Base-by-base conservation (phyloP, 2,888 invertebrate species). In the Cantharis rustica region DNA sequence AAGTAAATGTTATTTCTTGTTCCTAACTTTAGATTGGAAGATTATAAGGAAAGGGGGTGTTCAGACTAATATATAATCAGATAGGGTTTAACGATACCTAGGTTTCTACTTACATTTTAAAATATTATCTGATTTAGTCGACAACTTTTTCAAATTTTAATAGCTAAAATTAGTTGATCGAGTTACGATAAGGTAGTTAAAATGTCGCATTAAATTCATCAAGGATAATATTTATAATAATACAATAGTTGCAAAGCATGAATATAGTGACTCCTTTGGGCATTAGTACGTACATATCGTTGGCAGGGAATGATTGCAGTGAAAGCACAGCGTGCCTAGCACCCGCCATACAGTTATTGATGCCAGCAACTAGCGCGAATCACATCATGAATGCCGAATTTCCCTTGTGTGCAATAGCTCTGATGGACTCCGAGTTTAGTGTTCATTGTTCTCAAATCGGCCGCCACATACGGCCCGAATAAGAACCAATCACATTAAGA, bases 341-440 rank as follows among this genome's bases (percentile, higher is more conserved):
- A 81, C 79, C 78, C 83, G 75, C 79, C 74, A 79, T 79, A 74
- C 76, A 84, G 85, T 85, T 86, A 86, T 86, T 86, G 86, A 86
- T 86, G 86, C 84, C 82, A 80, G 84, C 84, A 85, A 85, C 85
- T 85, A 84, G 84, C 84, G 84, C 84, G 85, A 85, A 85, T 85
- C 86, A 86, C 85, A 85, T 85, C 85, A 86, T 86, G 86, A 85
- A 86, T 86, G 85, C 85, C 82, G 84, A 85, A 86, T 86, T 86
- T 86, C 86, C 86, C 86, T 75, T 81, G 86, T 82, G 86, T 80
- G 84, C 85, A 84, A 85, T 86, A 84, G 84, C 83, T 84, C 84
- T 85, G 85, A 85, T 85, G 83, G 85, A 84, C 84, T 85, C 85
- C 83, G 83, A 83, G 83, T 83, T 83, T 82, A 81, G 79, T 79